A percentile compares a stretch with the other conserved stretches of the same genome.
phyloP scores from a whole-genome alignment of 1,140 invertebrate genomes.

The Papilio machaon region DNA sequence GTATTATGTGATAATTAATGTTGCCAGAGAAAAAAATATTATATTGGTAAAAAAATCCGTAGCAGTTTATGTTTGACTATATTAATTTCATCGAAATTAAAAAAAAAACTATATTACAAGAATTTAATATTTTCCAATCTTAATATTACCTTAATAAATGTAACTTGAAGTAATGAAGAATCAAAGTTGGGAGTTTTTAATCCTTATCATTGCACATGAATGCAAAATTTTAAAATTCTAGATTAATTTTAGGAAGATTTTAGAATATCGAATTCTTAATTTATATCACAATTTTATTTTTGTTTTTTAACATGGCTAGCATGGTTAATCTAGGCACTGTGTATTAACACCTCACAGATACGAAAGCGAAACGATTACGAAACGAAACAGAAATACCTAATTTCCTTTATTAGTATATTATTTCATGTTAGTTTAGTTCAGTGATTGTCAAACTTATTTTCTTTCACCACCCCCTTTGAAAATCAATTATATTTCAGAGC shows the following conservation, averaged over 20 bases:
- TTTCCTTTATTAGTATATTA: too few species aligned
- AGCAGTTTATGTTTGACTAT: neutral
- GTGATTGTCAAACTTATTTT: too few species aligned
- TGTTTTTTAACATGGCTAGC: constrained; percentile 12
- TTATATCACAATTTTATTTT: constrained; percentile 36
- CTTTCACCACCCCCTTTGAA: too few species aligned
- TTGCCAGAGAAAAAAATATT: neutral
- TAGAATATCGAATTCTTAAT: constrained; percentile 27
- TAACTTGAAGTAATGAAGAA: neutral
- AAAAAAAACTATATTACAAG: neutral
- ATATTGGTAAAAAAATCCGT: neutral
- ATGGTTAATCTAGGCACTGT: constrained; percentile 20
- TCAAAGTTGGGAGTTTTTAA: neutral
- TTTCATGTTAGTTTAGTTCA: too few species aligned
- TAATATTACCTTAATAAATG: neutral
- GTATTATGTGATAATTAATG: neutral
- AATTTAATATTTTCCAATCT: neutral
- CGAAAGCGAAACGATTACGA: neutral
- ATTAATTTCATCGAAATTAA: neutral
- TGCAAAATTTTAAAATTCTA: constrained; percentile 24
- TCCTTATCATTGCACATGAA: neutral
- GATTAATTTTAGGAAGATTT: constrained; percentile 20
- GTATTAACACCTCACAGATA: neutral
- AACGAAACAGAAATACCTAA: neutral
- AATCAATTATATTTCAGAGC: too few species aligned